Conservation (phyloP, 2,888 invertebrate genomes). For the Eupithecia abbreviata region DNA sequence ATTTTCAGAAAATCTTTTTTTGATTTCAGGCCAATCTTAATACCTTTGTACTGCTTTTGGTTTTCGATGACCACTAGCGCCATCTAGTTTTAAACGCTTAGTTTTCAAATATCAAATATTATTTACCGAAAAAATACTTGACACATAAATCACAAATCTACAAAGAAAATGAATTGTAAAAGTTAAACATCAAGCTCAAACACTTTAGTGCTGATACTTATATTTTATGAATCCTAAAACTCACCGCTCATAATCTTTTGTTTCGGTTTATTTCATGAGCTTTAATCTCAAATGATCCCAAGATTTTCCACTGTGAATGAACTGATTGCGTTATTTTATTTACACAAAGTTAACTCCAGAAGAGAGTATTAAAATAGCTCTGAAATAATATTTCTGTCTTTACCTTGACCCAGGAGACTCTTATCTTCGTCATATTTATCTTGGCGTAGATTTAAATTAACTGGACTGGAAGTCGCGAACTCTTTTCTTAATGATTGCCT, state of each 20-base stretch:
- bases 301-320: not conserved
- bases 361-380: slow-evolving; percentile 1
- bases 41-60: too few species aligned
- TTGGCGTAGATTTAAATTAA: not conserved
- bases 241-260: not conserved
- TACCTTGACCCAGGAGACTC: not conserved
- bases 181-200: not conserved
- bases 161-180: not conserved
- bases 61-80: not conserved
- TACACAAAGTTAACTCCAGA: not conserved
- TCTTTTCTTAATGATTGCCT: not conserved
- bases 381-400: not conserved
- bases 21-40: too few species aligned
- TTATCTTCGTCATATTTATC: not conserved
- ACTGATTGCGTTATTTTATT: not conserved
- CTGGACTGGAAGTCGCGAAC: not conserved
- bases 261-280: not conserved
- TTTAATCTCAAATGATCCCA: not conserved
- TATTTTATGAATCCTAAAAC: not conserved
- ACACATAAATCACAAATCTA: not conserved
- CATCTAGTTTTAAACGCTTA: not conserved
- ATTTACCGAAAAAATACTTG: not conserved
- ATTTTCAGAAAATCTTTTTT: too few species aligned
- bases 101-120: not conserved
- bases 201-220: not conserved